These are phyloP conservation scores for Passer domesticus DNA, from an alignment of 2,113 vertebrate species.

Conservation along the genomic window DNA sequence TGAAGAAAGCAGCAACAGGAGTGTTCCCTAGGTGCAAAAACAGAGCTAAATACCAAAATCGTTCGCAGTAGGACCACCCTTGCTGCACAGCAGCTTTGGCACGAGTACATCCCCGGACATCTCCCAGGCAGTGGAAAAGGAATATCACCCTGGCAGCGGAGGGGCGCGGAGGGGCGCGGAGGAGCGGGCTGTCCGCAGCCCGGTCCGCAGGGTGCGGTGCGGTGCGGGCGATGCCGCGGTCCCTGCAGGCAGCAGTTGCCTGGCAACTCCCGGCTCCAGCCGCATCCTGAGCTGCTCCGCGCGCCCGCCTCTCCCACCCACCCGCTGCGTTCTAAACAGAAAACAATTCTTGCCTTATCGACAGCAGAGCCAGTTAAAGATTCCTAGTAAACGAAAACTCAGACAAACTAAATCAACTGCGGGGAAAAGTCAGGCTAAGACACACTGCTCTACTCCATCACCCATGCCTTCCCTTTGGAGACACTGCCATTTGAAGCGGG, in stretches of 20 bases:
- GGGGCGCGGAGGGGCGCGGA: rapidly evolving
- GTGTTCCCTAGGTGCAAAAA: neutral
- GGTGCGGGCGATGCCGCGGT: neutral
- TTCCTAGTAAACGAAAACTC: neutral
- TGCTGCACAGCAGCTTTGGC: neutral
- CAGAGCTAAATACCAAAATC: neutral
- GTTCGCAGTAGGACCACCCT: rapidly evolving
- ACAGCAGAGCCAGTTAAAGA: neutral
- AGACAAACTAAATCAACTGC: neutral
- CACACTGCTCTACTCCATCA: neutral
- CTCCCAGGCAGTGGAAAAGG: rapidly evolving
- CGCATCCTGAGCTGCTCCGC: neutral
- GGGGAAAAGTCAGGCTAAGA: neutral
- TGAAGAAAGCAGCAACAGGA: neutral
- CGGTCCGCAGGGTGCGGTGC: too few species aligned
- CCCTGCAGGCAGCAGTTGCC: neutral
- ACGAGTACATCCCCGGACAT: too few species aligned
- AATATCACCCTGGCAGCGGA: too few species aligned
- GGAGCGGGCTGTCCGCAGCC: too few species aligned
- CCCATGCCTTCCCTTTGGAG: neutral
- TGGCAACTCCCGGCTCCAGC: neutral
- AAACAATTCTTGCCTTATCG: neutral
- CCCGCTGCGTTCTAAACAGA: neutral
- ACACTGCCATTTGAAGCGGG: neutral
- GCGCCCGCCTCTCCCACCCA: neutral